Base-by-base conservation (phyloP, 30 jellyfish, hydroid and myxozoan genomes). In the Aurelia sp. region DNA sequence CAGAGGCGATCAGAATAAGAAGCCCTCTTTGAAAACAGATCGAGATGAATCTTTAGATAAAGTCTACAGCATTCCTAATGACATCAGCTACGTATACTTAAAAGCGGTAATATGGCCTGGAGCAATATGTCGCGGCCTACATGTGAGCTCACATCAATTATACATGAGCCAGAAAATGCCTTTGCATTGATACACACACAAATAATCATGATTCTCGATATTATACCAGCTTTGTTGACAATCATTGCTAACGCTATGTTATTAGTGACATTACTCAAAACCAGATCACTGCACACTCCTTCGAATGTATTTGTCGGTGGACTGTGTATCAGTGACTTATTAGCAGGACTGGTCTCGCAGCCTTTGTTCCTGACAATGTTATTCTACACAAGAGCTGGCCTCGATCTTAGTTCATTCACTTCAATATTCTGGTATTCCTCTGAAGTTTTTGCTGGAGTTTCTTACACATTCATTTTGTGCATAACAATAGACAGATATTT, bases 311-410 rank as follows among this genome's bases (percentile, higher is more conserved):
- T 78, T 21, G 68, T 78, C 3, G 89, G 79, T 8, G 79, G 79
- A 13, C 40, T 78, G 17, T 78, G 89, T 17, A 12, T 63, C 17
- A 78, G 89, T 55, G 89, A 78, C 58, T 23, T 78, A 3, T 44
- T 78, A 57, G 89, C 61, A n/a, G 89, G 89, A n/a, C 0, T 78
- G 13, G 33, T 63, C 27, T 62, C 89, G 9, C 89, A 78, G 37
- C 79, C 89, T 0, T 16, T 78, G 18, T 64, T 61, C 16, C 33
- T 78, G 30, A 9, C 71, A 13, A 50, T 63, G 17, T 40, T 63
- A 27, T 40, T 78, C 71, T 31, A 65, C 23, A 22, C 51, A 6
- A 63, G 22, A 18, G 16, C 71, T n/a, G 15, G 9, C 13, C 31
- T 27, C 13, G 57, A 40, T 16, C 79, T 44, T 23, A 20, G 59